Evolutionary conservation across 2,797 vertebrate genomes (phyloP), one percentile per base, ranked within the genome.

Genomic region (Cyprinella venusta): DNA sequence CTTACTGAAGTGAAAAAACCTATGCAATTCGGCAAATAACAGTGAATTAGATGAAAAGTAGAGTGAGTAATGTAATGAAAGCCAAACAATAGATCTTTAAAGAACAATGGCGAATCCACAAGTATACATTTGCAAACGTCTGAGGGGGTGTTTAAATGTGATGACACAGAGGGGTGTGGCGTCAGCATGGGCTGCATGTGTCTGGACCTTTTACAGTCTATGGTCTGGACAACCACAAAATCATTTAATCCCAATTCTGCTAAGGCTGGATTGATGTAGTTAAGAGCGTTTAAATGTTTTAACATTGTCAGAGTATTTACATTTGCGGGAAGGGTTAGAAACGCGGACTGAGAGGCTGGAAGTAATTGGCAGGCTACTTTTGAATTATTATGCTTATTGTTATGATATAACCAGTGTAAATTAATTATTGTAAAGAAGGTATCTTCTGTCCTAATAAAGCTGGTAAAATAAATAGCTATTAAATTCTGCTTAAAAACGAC

Each of bases 81-180:
- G 38, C 38, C 38, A 76, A 61, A 45, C 74, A 61, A 42, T 26
- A 19, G 15, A 26, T 42, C n/a, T 24, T 38, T 21, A 26, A 61
- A 76, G 33, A 42, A 76, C 54, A 76, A 42, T 61, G 38, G 26
- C 24, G 36, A 42, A 64, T 16, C 45, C 45, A 38, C 76, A 79
- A 65, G 63, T 78, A 48, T 64, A 21, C 5, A 50, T 78, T 19
- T 48, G 5, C 59, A 50, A 12, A 33, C 8, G 40, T 48, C 24
- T 65, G 42, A 64, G 52, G 74, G 15, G 50, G 26, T 61, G 74
- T 76, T 76, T 42, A 76, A 61, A 61, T 36, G 21, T 24, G 63
- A 79, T 79, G 74, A 76, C 74, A n/a, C 82, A 61, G 61, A 81
- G 85, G 81, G 81, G 85, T 83, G 85, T 86, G 81, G 65, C 72